phyloP scores from a whole-genome alignment of 2,888 invertebrate species.

The Cactoblastis cactorum region DNA sequence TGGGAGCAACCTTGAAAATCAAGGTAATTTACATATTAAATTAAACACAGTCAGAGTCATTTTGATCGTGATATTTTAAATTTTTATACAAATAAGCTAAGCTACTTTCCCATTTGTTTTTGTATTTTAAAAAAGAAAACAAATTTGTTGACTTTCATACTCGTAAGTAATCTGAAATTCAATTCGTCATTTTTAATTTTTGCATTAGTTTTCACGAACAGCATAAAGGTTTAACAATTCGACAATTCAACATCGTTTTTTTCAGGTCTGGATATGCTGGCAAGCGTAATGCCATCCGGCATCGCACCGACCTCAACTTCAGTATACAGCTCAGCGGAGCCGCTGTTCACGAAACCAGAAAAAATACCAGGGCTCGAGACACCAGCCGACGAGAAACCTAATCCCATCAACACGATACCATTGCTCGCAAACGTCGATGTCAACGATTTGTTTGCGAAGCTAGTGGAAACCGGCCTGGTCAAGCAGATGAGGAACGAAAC shows the following conservation, averaged over 20 bases:
- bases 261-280: constrained; percentile 81
- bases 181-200: too few relatives aligned
- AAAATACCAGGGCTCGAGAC: constrained; percentile 64
- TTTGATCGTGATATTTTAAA: not conserved
- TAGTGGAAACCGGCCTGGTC: constrained; percentile 87
- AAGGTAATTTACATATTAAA: constrained; percentile 42
- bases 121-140: too few relatives aligned
- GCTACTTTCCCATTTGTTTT: too few relatives aligned
- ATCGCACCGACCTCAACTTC: constrained; percentile 77
- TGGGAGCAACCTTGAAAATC: constrained; percentile 47
- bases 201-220: too few relatives aligned
- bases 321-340: constrained; percentile 77
- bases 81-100: too few relatives aligned
- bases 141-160: too few relatives aligned
- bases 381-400: constrained; percentile 48
- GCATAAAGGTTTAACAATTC: too few relatives aligned
- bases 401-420: constrained; percentile 39
- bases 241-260: too few relatives aligned
- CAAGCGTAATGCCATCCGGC: constrained; percentile 82
- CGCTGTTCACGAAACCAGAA: constrained; percentile 45
- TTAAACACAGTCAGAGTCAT: not conserved
- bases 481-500: constrained; percentile 37
- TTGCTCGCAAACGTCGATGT: constrained; percentile 81
- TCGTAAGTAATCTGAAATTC: too few relatives aligned
- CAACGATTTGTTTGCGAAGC: constrained; percentile 89